Evolutionary conservation across 2,113 vertebrate species (phyloP).

Genomic region (Pseudorectes ferrugineus): DNA sequence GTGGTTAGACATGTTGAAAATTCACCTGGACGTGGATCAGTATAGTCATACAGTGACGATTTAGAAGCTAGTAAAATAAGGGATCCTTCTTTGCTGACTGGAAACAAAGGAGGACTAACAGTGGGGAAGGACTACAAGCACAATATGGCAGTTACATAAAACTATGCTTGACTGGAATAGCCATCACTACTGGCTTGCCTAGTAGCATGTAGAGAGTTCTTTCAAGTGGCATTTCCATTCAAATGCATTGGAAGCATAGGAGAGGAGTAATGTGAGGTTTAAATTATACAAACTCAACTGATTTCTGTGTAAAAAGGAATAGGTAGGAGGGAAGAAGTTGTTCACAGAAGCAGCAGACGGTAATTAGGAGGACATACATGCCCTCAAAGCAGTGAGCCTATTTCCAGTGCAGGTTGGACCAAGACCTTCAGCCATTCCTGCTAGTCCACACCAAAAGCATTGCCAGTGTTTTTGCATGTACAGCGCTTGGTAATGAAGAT

Average conservation of each 20-base stretch:
- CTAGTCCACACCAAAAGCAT: neutral
- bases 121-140: neutral
- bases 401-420: neutral
- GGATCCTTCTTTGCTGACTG: neutral
- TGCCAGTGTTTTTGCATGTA: neutral
- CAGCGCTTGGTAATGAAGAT: neutral
- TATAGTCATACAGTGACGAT: neutral
- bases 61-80: neutral
- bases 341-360: neutral
- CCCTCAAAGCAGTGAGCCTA: neutral
- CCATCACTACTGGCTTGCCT: neutral
- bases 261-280: neutral
- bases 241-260: neutral
- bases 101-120: neutral
- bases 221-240: neutral
- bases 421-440: neutral
- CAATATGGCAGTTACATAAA: neutral
- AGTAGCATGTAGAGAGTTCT: neutral
- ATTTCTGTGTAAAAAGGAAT: neutral
- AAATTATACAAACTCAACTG: neutral
- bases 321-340: neutral
- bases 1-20: neutral
- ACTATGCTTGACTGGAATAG: neutral
- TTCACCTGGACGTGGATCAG: neutral
- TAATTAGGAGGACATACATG: neutral